Base-by-base conservation (phyloP, 2,113 vertebrate genomes). In the Poeciliopsis turrubarensis region DNA sequence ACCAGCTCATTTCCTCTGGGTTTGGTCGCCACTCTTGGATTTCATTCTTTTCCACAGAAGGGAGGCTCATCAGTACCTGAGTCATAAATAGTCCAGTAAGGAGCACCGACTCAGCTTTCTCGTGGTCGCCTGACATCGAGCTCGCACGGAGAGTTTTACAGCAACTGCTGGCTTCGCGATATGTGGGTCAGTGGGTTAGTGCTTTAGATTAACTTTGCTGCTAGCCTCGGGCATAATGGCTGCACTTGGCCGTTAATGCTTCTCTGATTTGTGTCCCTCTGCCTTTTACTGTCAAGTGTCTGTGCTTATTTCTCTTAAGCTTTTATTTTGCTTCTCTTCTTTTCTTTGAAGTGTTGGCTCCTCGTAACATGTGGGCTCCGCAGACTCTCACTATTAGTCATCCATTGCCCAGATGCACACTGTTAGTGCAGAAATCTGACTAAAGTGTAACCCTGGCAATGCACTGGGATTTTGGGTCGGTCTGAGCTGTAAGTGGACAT, bases 151-250 rank as follows among this genome's bases (percentile, higher is more conserved):
- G 31, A 64, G 78, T 64, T 81, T 72, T 70, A 67, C 66, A 68
- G 29, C 12, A 30, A 73, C 68, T 75, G 32, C 83, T 81, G 79
- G 29, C 64, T 84, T 62, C 75, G 65, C 61, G 78, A 73, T 91
- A 89, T 89, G 73, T 91, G 79, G 89, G 89, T 90, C 81, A 91
- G 79, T 91, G 78, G 89, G 92, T 84, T 90, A 85, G 75, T 64
- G 64, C 72, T 83, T 82, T 78, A 73, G 77, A 62, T 75, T 44
- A 79, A 74, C 73, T 80, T 75, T 44, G 81, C 72, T 31, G 66
- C 72, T 47, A 65, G 80, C 83, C 67, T 70, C 69, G 71, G 83
- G 83, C 62, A 9, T 51, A 63, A 60, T 44, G 39, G 68, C 66
- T 44, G 39, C 19, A 68, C 47, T 66, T 22, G 71, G 73, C 65